phyloP scores from a whole-genome alignment of 2,888 invertebrate species.

The Troides aeacus region DNA sequence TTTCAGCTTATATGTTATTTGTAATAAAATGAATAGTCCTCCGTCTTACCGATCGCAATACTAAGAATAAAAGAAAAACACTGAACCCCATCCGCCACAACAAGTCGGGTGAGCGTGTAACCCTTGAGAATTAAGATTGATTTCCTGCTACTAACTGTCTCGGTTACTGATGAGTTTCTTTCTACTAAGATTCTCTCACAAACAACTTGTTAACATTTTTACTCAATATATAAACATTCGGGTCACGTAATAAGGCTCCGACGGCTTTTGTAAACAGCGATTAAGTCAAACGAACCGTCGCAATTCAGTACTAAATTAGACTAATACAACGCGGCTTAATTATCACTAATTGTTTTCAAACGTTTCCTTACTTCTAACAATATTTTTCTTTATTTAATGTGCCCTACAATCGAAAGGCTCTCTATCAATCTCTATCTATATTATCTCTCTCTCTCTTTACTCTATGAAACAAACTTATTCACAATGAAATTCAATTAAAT shows the following conservation, averaged over 20 bases:
- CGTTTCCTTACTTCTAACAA: neutral
- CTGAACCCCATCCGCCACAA: neutral
- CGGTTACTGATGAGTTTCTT: neutral
- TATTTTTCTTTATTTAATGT: neutral
- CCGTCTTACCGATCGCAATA: too few relatives aligned
- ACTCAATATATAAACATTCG: neutral
- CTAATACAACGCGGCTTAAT: neutral
- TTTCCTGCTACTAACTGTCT: neutral
- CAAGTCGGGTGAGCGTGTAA: neutral
- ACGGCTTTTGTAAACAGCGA: neutral
- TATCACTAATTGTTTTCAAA: neutral
- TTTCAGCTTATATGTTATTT: too few relatives aligned
- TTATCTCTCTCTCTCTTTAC: too few relatives aligned
- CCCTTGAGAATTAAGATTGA: neutral
- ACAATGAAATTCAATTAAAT: too few relatives aligned
- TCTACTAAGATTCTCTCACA: neutral
- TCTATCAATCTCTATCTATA: too few relatives aligned
- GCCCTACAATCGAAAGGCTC: too few relatives aligned
- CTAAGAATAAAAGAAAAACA: neutral
- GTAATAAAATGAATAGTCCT: too few relatives aligned
- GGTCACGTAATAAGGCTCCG: neutral
- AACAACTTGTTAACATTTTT: neutral
- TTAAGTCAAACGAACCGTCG: neutral
- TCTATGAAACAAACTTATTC: too few relatives aligned
- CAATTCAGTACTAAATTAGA: neutral